phyloP scores from a whole-genome alignment of 2,113 vertebrate species.

The Canis aureus region DNA sequence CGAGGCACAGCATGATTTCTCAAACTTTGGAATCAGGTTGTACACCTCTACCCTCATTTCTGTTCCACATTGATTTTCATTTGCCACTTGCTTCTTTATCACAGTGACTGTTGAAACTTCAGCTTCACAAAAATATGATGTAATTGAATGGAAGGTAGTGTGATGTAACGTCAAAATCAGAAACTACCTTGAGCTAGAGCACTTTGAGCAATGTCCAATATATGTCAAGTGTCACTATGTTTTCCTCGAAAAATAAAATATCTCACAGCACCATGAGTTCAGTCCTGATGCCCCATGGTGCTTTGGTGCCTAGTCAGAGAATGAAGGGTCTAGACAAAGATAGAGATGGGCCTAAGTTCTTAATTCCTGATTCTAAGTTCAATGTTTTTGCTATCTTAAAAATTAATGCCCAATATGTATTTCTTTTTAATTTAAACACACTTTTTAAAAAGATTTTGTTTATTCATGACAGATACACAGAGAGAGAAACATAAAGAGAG shows the following conservation, averaged over 20 bases:
- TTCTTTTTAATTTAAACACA: not conserved
- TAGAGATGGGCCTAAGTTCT: not conserved
- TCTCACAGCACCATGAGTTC: not conserved
- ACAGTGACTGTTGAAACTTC: not conserved
- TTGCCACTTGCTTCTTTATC: not conserved
- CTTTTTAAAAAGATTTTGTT: not conserved
- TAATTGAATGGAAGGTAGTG: not conserved
- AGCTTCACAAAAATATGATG: constrained; percentile 1
- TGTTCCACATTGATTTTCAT: not conserved
- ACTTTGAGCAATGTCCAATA: not conserved
- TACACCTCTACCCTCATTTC: not conserved
- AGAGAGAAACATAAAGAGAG: no score
- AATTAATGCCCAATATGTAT: not conserved
- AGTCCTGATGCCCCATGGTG: not conserved
- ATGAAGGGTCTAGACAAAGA: not conserved
- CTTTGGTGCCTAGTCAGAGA: not conserved
- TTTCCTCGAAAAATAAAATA: not conserved
- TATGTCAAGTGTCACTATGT: not conserved
- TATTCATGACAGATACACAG: no score
- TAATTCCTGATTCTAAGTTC: constrained; percentile 6
- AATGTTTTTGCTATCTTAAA: not conserved
- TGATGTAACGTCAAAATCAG: not conserved
- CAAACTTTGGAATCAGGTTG: not conserved
- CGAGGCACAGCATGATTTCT: not conserved
- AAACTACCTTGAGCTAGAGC: not conserved